Base-by-base conservation (phyloP, 2,113 vertebrate species). In the Cercocebus atys region DNA sequence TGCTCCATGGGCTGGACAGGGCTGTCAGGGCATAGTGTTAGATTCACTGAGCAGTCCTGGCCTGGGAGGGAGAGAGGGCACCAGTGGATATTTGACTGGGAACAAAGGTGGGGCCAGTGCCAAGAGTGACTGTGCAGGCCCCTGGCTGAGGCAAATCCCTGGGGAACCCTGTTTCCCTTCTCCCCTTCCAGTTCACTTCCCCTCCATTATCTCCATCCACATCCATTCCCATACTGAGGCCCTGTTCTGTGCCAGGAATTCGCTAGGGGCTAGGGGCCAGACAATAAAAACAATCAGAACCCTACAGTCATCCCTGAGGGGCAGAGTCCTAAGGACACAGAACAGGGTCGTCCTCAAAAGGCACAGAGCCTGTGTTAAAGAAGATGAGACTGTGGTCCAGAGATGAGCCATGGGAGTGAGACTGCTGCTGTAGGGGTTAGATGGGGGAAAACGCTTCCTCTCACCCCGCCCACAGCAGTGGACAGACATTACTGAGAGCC, bases 161-260 rank as follows among this genome's bases (percentile, higher is more conserved):
- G 47, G 32, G 43, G 61, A 92, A 52, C 10, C 43, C 38, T 16
- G 50, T 64, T 85, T 82, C 68, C 80, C 38, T 68, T 70, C 50
- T 90, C 11, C 14, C n/a, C 75, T 97, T 94, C 94, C 88, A 73
- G 81, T 8, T 87, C 90, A 38, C 76, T 73, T 88, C 79, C 93
- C 32, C 84, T 75, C 57, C 57, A 22, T 57, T 94, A 96, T 96
- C 90, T 88, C 45, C 52, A 73, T 3, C 59, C 76, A 50, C 80
- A 82, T 83, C 45, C 80, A 66, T 35, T 75, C 20, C 61, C 50
- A 84, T 59, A n/a, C 6, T 17, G 78, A 93, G 35, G 88, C 86
- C 87, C 52, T 45, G 16, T 50, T 92, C 25, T 11, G 43, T 40
- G 55, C 80, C 35, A 55, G 81, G 59, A 96, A 68, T 61, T 93